Percentiles rank a stretch among this genome's conserved stretches.
Conservation (phyloP, 2,888 invertebrate genomes). For the Aphrophora alni region DNA sequence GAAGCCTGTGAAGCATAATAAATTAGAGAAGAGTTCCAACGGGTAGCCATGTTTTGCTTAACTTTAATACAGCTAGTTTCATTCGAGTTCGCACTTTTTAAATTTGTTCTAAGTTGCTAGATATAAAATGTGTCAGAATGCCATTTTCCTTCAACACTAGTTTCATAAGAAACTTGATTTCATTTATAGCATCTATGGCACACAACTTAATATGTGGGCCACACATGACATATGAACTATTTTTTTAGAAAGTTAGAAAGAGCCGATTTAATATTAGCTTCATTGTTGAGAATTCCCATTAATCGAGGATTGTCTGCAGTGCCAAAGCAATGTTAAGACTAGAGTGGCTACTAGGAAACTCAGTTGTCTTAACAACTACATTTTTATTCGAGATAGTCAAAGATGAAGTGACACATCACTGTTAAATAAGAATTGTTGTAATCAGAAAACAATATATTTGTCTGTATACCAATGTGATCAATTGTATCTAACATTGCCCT, state of each 20-base stretch:
- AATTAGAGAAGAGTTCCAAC: constrained; percentile 10
- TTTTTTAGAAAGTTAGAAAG: constrained; percentile 48
- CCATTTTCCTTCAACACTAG: not conserved
- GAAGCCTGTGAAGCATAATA: constrained; percentile 27
- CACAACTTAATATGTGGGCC: constrained; percentile 49
- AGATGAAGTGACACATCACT: constrained; percentile 51
- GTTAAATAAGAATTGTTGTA: constrained; percentile 44
- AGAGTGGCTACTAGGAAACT: constrained; percentile 45
- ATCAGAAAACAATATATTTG: constrained; percentile 53
- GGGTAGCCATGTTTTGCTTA: not conserved
- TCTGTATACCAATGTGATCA: constrained; percentile 47
- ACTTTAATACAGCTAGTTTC: constrained; percentile 8
- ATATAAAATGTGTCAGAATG: constrained; percentile 17
- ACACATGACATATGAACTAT: constrained; percentile 51
- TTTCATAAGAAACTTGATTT: no score
- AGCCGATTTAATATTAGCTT: no score
- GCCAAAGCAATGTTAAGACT: constrained; percentile 42
- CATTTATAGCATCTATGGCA: not conserved
- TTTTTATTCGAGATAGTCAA: constrained; percentile 42
- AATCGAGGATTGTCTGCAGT: constrained; percentile 46
- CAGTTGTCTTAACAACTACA: constrained; percentile 45
- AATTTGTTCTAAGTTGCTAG: constrained; percentile 24
- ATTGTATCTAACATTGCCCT: constrained; percentile 43
- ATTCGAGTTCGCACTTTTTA: no score
- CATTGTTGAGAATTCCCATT: constrained; percentile 51